Base-by-base conservation (phyloP, 2,113 vertebrate species). In the Passer montanus region DNA sequence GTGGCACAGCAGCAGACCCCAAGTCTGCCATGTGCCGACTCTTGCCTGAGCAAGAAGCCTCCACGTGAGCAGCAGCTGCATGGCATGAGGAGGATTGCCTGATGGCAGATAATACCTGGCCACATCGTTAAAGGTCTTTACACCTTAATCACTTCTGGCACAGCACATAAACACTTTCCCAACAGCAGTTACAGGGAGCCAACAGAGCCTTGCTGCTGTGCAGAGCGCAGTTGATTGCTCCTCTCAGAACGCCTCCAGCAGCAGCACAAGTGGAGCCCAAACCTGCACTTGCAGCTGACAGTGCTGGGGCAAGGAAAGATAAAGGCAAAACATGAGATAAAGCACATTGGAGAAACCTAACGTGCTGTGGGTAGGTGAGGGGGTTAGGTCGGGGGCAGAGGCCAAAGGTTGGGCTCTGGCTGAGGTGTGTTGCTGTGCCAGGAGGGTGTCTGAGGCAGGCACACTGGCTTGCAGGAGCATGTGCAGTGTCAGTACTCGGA, bases 21-120 rank as follows among this genome's bases (percentile, higher is more conserved):
- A 68, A 75, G n/a, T 43, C 35, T 67, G 47, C 73, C 7, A 2
- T 16, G n/a, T 47, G 69, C 52, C 46, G 35, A 23, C 56, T 58
- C 41, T 76, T 66, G 39, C 18, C 31, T 41, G 46, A 88, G 23
- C 7, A 27, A 41, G 28, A 67, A 67, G 7, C 11, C 23, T 84
- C 52, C 84, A 73, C 0, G 2, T 82, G 90, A 93, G 55, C 44
- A 56, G 47, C 0, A 0, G 10, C 58, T 53, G n/a, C 2, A 1
- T 76, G 82, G 10, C 35, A 26, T 5, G 37, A 19, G 14, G 39
- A 87, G 35, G 18, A 33, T 39, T 72, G 31, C 33, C 62, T 67
- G 52, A 73, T 37, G 20, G 44, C 58, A 68, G 66, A 19, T 79
- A 76, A 56, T 21, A 60, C 21, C 66, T 66, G 74, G 64, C 53